Evolutionary conservation across 2,888 invertebrate genomes (phyloP).

Genomic region (Calameuta idolon): DNA sequence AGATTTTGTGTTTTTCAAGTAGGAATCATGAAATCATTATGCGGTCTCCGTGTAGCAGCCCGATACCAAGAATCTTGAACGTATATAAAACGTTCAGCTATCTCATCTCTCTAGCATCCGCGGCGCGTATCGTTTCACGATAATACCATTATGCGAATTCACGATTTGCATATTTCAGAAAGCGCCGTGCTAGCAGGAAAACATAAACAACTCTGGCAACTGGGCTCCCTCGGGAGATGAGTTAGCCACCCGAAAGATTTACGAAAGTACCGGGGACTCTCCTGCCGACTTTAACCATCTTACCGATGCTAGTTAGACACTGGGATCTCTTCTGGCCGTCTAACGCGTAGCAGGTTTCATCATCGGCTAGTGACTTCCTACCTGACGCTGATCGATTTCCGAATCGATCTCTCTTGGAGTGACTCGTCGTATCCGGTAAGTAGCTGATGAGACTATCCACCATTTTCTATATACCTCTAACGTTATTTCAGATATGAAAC

Average conservation of each 20-base stretch:
- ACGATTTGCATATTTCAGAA: constrained; percentile 67
- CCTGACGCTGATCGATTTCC: not conserved
- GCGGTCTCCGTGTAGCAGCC: not conserved
- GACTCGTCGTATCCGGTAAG: not conserved
- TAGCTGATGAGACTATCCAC: not conserved
- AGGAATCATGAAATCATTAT: not conserved
- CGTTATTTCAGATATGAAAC: not conserved
- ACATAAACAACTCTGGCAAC: constrained; percentile 63
- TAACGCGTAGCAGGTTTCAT: not conserved
- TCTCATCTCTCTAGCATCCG: constrained; percentile 21
- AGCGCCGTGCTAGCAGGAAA: constrained; percentile 62
- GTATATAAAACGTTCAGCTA: constrained; percentile 11
- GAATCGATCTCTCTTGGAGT: not conserved
- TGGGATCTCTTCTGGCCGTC: too few relatives aligned
- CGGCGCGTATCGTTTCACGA: constrained; percentile 48
- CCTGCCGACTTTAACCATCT: not conserved
- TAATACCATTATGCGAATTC: constrained; percentile 65
- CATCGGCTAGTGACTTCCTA: not conserved
- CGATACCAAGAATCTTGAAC: not conserved
- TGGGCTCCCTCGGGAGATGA: constrained; percentile 62
- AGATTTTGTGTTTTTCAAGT: not conserved
- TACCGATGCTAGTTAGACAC: not conserved
- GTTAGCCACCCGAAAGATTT: constrained; percentile 64
- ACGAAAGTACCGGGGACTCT: constrained; percentile 41
- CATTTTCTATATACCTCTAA: not conserved